A percentile compares a stretch with the other conserved stretches of the same genome.
These are phyloP conservation scores for Aspidiotus rigidus DNA, from an alignment of 2,888 invertebrate species.

Conservation along the genomic window DNA sequence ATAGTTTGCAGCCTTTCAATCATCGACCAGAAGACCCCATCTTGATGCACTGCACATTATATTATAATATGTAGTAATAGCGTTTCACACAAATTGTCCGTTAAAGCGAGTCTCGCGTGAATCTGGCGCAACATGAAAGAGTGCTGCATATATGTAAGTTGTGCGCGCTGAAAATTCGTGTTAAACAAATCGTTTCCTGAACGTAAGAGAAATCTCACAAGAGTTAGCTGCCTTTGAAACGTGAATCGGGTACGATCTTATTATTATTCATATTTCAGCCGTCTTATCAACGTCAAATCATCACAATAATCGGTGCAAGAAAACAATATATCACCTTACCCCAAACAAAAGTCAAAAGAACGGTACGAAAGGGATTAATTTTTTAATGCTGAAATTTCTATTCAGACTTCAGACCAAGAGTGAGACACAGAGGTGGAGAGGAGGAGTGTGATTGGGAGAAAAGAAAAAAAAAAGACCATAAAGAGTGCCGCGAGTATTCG, in stretches of 20 bases:
- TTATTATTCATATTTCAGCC: constrained; percentile 3
- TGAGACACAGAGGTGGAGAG: not conserved
- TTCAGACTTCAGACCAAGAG: not conserved
- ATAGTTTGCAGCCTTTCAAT: too few relatives aligned
- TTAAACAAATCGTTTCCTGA: not conserved
- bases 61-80: too few relatives aligned
- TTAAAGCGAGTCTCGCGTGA: too few relatives aligned
- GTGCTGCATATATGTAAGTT: too few relatives aligned
- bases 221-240: not conserved
- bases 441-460: not conserved
- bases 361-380: constrained; percentile 2
- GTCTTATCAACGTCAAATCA: not conserved
- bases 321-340: not conserved
- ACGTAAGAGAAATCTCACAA: not conserved
- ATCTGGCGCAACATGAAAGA: too few relatives aligned
- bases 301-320: not conserved
- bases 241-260: not conserved
- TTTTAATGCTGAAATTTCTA: not conserved
- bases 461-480: not conserved
- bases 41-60: too few relatives aligned
- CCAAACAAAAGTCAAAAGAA: not conserved
- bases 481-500: constrained; percentile 1
- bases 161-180: not conserved
- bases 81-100: too few relatives aligned
- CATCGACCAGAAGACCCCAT: too few relatives aligned